A percentile compares a stretch with the other conserved stretches of the same genome.
Conservation (phyloP, 2,797 vertebrate species). For the Macropus fuliginosus region DNA sequence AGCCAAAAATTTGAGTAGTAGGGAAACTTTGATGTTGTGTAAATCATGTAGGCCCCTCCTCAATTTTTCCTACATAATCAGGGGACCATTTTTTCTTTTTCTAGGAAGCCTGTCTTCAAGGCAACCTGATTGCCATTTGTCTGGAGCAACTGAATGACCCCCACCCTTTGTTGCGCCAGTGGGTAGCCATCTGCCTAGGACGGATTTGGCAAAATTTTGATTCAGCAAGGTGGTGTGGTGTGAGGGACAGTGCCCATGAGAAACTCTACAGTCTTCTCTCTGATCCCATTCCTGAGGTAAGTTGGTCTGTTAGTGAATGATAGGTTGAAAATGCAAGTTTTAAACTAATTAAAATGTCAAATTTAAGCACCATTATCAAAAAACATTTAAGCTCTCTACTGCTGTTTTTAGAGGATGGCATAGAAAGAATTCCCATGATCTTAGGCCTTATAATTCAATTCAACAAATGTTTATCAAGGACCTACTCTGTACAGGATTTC, state of each 20-base stretch:
- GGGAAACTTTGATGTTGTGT: rapidly evolving
- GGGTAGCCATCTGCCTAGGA: conserved; percentile 98
- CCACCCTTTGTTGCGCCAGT: conserved; percentile 96
- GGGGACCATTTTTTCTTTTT: conserved; percentile 20
- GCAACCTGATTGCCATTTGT: conserved; percentile 98
- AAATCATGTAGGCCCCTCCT: not conserved
- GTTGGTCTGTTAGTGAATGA: not conserved
- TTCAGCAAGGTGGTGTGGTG: conserved; percentile 96
- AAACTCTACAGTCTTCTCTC: conserved; percentile 98
- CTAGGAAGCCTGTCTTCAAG: conserved; percentile 97
- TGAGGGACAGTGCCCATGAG: conserved; percentile 97
- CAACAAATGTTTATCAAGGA: not conserved
- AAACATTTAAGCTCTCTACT: not conserved
- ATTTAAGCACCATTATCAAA: not conserved
- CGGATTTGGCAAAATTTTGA: conserved; percentile 99
- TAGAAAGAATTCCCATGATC: not conserved
- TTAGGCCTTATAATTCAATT: not conserved
- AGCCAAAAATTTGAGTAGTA: not conserved
- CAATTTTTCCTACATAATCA: not conserved
- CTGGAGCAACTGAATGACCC: conserved; percentile 98
- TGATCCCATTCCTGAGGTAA: conserved; percentile 96
- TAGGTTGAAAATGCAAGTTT: not conserved
- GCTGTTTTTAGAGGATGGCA: not conserved
- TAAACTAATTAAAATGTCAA: not conserved
- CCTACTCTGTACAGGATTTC: not conserved